Evolutionary conservation across 2,797 vertebrate genomes (phyloP), one percentile per base, ranked within the genome.

Genomic region (Cossypha niveicapilla): DNA sequence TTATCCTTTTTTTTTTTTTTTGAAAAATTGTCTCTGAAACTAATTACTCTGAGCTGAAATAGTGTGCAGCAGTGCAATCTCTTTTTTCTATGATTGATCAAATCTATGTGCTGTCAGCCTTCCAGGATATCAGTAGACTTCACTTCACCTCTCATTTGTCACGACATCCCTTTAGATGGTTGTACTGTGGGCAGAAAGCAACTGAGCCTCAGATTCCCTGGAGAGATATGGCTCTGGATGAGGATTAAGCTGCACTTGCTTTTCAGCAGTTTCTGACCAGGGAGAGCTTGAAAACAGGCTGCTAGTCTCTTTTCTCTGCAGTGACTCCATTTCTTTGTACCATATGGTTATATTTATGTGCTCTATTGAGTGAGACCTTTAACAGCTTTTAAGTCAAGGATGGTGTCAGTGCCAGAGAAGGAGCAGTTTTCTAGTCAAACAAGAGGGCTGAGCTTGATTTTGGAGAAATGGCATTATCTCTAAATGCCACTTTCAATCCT

Each of bases 301-400:
- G 22, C 44, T 53, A 53, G 54, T 77, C 57, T 62, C n/a, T 62
- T 65, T 83, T 71, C 68, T 91, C 45, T 9, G 1, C 60, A 54
- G 34, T 54, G 30, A 68, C 74, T 90, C 50, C 1, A 0, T 74
- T 82, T 84, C 66, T 89, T 88, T 3, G 0, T 76, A 61, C 77
- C 83, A 82, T 94, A 76, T 86, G 67, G 63, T 93, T 92, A 72
- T 74, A 68, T 91, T 93, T 91, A 77, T 67, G 47, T 45, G 57
- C 34, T 72, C 37, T 76, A 25, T 50, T 87, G 50, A 89, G 67
- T 32, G 16, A 90, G 42, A 77, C 60, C 54, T 93, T 24, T 71
- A 87, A 58, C 65, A 67, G 74, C 81, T 87, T 92, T 94, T 79
- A 91, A 71, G 80, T 76, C 14, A 1, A n/a, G 2, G 1, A 39